phyloP scores from a whole-genome alignment of 1,140 invertebrate genomes.

The Papilio polyxenes region DNA sequence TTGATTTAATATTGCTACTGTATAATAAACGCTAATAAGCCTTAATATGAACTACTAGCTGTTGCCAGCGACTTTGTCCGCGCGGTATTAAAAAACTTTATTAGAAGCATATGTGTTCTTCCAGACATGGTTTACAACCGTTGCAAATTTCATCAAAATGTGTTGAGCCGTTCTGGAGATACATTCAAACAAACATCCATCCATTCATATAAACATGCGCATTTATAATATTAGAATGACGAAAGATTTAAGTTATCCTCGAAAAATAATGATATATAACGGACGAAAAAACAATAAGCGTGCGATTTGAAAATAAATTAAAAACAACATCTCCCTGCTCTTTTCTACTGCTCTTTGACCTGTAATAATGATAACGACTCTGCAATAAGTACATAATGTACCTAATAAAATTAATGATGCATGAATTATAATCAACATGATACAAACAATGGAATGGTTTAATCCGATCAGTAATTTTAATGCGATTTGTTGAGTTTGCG shows the following conservation, averaged over 20 bases:
- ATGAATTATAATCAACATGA: neutral
- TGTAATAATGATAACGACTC: no score
- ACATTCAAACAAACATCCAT: no score
- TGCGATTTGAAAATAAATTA: neutral
- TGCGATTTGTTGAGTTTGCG: neutral
- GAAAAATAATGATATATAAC: neutral
- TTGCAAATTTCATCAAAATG: no score
- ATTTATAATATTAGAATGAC: no score
- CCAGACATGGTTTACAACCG: no score
- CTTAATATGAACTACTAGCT: neutral
- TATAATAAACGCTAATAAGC: neutral
- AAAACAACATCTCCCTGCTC: neutral
- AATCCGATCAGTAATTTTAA: neutral
- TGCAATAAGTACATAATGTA: no score
- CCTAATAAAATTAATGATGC: no score
- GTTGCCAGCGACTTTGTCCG: no score
- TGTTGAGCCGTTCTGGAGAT: no score
- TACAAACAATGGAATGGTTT: neutral
- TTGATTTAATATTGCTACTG: neutral
- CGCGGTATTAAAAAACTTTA: no score
- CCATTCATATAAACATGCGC: no score
- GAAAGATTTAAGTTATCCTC: neutral
- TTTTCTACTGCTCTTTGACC: neutral
- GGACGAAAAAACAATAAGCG: neutral
- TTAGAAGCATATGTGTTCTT: no score